phyloP scores from a whole-genome alignment of 2,888 invertebrate genomes.

The Xylocampa areola region DNA sequence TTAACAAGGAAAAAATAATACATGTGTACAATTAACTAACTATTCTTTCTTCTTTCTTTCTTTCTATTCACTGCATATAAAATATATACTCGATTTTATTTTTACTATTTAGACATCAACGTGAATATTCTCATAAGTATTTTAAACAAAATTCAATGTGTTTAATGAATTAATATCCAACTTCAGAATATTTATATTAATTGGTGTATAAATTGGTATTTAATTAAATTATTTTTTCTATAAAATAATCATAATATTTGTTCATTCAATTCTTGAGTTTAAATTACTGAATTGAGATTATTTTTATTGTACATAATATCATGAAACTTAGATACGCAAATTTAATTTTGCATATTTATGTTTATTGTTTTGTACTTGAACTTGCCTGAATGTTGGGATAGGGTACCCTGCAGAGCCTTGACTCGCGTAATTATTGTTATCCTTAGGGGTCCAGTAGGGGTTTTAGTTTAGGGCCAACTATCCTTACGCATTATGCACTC shows the following conservation, averaged over 20 bases:
- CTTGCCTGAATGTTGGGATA: slow-evolving; percentile 99
- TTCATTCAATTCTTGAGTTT: neutral
- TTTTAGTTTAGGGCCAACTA: slow-evolving; percentile 59
- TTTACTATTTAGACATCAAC: no score
- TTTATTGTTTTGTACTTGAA: slow-evolving; percentile 63
- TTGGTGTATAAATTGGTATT: neutral
- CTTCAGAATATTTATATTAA: slow-evolving; percentile 35
- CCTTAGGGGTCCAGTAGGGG: slow-evolving; percentile 68
- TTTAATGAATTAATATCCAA: no score
- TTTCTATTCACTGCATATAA: slow-evolving; percentile 25
- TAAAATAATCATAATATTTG: slow-evolving; percentile 59
- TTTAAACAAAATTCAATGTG: no score
- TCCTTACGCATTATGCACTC: slow-evolving; percentile 37
- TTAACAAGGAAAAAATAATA: neutral
- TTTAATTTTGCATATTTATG: slow-evolving; percentile 75
- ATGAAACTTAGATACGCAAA: slow-evolving; percentile 69
- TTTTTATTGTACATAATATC: slow-evolving; percentile 53
- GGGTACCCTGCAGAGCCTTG: slow-evolving; percentile 95
- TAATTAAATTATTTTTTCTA: neutral
- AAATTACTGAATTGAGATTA: slow-evolving; percentile 47
- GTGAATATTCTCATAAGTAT: no score
- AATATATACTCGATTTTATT: neutral
- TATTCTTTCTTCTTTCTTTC: no score
- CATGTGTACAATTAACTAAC: slow-evolving; percentile 13
- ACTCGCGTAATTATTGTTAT: slow-evolving; percentile 71